Evolutionary conservation across 1,140 invertebrate genomes (phyloP).

Genomic region (Habropoda laboriosa): DNA sequence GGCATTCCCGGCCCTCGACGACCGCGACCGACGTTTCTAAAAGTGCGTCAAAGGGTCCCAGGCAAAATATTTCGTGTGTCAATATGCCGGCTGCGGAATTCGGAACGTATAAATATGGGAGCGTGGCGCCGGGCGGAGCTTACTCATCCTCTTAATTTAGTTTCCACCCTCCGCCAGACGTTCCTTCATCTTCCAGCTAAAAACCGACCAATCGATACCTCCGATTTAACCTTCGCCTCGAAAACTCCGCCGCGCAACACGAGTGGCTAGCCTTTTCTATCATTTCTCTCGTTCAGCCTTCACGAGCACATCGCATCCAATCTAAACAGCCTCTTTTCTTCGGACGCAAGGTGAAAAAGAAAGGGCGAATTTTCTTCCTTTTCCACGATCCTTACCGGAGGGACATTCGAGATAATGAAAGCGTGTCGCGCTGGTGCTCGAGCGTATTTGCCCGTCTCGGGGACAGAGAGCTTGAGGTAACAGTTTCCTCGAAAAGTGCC

Average conservation of each 20-base stretch:
- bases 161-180: not conserved
- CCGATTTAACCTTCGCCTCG: not conserved
- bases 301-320: not conserved
- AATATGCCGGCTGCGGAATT: not conserved
- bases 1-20: no score
- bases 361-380: no score
- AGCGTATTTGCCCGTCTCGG: constrained; percentile 16
- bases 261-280: not conserved
- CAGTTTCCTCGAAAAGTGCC: constrained; percentile 67
- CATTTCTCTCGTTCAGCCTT: not conserved
- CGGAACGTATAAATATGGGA: constrained; percentile 2
- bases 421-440: constrained; percentile 24
- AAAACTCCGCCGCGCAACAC: not conserved
- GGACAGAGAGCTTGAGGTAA: constrained; percentile 46
- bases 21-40: not conserved
- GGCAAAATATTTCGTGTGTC: not conserved
- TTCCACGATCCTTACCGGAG: no score
- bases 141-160: no score
- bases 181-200: not conserved
- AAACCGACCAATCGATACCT: not conserved
- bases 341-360: no score
- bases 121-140: no score
- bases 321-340: not conserved
- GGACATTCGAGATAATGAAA: constrained; percentile 56
- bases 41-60: not conserved